Base-by-base conservation (phyloP, 2,113 vertebrate genomes). In the Catharus minimus region DNA sequence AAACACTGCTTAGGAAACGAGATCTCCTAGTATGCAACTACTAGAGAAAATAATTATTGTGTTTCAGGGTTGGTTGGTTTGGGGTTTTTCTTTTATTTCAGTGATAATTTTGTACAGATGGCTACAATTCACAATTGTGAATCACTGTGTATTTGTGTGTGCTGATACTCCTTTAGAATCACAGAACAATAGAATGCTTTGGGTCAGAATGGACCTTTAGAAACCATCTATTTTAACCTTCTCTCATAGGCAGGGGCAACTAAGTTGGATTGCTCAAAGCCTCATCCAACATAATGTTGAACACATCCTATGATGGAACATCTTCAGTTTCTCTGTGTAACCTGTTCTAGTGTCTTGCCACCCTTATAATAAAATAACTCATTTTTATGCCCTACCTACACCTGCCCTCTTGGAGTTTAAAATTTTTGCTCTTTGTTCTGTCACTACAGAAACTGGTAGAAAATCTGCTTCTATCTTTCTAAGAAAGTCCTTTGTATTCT, bases 131-230 rank as follows among this genome's bases (percentile, higher is more conserved):
- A 13, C 9, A 94, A 43, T 41, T 81, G 8, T 44, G 78, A 57
- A 43, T 60, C 67, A 64, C 21, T 82, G 15, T 60, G 22, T 46
- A 64, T 50, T 79, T 89, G 23, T 1, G 6, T 6, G 7, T 75
- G 16, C 13, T 71, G 13, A 50, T 66, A 21, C 12, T 66, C 39
- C 4, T 71, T 72, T 56, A 38, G 58, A 82, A n/a, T 47, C 7
- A 36, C 2, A 36, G 38, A 69, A 16, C 5, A 24, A 12, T n/a
- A 30, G 20, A 73, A 50, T 0, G 0, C 7, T 67, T 81, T 58
- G 17, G 5, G 7, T 71, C 28, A 11, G 7, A 79, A 61, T 5
- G 16, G 13, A 28, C 4, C 2, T 66, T 62, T 36, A 78, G 36
- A 61, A 14, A 9, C 30, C 23, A 36, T 22, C 24, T 44, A 3